Evolutionary conservation across 2,888 invertebrate species (phyloP), one percentile per base, ranked within the genome.

Genomic region (Coelinius sp.): DNA sequence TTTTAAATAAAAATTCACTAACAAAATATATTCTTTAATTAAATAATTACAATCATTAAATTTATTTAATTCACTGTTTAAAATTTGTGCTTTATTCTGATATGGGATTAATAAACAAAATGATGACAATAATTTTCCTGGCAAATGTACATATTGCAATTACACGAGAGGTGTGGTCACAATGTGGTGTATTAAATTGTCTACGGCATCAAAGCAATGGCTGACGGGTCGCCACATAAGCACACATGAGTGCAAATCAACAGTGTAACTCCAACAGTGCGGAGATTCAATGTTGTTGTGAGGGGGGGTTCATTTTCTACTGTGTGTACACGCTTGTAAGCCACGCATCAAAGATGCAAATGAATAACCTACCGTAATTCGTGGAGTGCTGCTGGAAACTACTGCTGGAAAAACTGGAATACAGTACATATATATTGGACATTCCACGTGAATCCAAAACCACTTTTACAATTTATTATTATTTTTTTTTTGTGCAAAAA

Each of bases 321-420:
- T 24, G 12, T 46, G 14, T 27, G 72, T 77, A 69, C 63, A 76
- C 75, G 74, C 78, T 77, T 81, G 81, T 82, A 80, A 59, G 75
- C 80, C 74, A 78, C 80, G 79, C 82, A 82, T 82, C 83, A 82
- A 82, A 82, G 79, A 82, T 82, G 82, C 81, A 82, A 82, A 82
- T 82, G 79, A 77, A 75, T 12, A 59, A 35, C 76, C 17, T 78
- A 75, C 73, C 81, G 80, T 82, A 82, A 82, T 82, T 82, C 80
- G 82, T 82, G 79, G n/a, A 78, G 80, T 79, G n/a, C 78, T 78
- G 31, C 59, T 81, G 77, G 49, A 71, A 68, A 73, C 74, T 62
- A 70, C 69, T 66, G 65, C 65, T 68, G 24, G 65, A 74, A 73
- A 73, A 73, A 68, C 52, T 17, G 65, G 56, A 52, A 22, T 62